Evolutionary conservation across 2,888 invertebrate species (phyloP).

Genomic region (Chloroclysta siterata): DNA sequence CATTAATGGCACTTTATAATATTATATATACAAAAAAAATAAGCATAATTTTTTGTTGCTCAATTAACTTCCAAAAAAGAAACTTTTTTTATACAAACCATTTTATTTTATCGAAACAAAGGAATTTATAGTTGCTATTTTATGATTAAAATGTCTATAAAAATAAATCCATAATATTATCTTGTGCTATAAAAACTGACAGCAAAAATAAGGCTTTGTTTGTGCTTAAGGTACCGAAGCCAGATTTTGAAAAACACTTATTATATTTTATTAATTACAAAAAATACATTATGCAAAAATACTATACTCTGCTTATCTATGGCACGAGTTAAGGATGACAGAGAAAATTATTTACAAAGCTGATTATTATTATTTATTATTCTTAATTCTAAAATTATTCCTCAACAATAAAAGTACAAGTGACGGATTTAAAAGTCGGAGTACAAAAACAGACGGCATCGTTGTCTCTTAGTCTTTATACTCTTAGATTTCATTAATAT

Average conservation of each 20-base stretch:
- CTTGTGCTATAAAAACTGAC: background rate
- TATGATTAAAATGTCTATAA: too few species aligned
- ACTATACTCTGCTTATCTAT: constrained; percentile 54
- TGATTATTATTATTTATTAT: constrained; percentile 6
- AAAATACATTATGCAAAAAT: constrained; percentile 25
- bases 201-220: background rate
- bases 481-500: background rate
- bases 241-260: background rate
- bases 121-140: too few species aligned
- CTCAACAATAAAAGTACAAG: constrained; percentile 28
- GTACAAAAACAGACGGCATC: constrained; percentile 70
- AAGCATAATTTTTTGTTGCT: constrained; percentile 55
- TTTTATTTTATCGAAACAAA: background rate
- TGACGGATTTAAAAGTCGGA: constrained; percentile 56
- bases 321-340: constrained; percentile 67
- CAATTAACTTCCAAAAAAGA: background rate
- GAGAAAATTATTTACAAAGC: constrained; percentile 63
- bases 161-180: background rate
- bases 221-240: background rate
- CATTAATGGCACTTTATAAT: constrained; percentile 76
- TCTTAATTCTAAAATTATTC: constrained; percentile 18
- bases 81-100: background rate
- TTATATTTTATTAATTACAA: constrained; percentile 5
- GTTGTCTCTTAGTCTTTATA: constrained; percentile 31
- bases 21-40: constrained; percentile 63